These are phyloP conservation scores for Centropus unirufus DNA, from an alignment of 2,113 vertebrate genomes.

Conservation along the genomic window DNA sequence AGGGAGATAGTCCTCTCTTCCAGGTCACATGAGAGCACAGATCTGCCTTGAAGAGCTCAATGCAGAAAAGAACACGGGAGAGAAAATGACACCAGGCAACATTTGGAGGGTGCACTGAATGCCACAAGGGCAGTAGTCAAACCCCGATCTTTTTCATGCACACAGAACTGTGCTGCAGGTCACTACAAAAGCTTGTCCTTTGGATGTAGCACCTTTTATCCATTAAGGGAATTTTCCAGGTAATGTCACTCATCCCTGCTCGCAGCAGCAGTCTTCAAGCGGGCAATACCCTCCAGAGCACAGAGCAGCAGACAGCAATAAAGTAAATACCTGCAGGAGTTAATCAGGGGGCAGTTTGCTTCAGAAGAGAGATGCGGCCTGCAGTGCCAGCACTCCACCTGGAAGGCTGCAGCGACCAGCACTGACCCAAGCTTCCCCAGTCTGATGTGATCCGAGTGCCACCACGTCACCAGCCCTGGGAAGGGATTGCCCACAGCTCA, in stretches of 20 bases:
- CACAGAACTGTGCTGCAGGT: not conserved
- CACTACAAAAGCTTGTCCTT: not conserved
- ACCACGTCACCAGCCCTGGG: rapidly evolving
- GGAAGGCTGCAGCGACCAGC: not conserved
- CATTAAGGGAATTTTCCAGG: not conserved
- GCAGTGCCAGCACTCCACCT: not conserved
- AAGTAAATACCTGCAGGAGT: not conserved
- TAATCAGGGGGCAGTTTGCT: not conserved
- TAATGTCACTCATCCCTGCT: not conserved
- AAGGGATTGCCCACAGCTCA: not conserved
- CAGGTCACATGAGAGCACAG: not conserved
- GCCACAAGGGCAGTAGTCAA: not conserved
- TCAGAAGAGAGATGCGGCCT: not conserved
- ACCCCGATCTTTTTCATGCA: not conserved
- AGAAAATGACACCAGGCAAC: not conserved
- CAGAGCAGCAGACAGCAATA: not conserved
- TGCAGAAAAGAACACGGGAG: rapidly evolving
- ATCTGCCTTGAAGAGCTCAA: not conserved
- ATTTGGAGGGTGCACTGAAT: not conserved
- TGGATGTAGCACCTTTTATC: not conserved
- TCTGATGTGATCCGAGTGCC: rapidly evolving
- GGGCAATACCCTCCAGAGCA: not conserved
- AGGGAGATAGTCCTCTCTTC: not conserved
- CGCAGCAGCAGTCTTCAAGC: not conserved
- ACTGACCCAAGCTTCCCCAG: rapidly evolving